Base-by-base conservation (phyloP, 2,888 invertebrate species). In the Alloplasta piceator region DNA sequence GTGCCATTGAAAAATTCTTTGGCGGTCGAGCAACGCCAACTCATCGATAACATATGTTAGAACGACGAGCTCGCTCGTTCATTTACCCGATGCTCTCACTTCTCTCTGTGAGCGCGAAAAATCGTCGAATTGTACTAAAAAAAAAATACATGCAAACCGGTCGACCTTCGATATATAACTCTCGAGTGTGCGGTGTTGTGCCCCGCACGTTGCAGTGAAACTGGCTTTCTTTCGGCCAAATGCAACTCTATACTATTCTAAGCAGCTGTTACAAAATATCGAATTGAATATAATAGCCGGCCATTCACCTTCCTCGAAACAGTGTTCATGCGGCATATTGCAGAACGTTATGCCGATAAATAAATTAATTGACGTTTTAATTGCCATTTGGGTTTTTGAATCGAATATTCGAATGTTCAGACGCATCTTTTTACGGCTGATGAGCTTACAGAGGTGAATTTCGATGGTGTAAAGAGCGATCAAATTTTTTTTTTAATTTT, bases 121-220 rank as follows among this genome's bases (percentile, higher is more conserved):
- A 89, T 88, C 86, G 84, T 83, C 84, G 84, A 86, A 87, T 87
- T 26, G 26, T 26, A 26, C 1, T 2, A 26, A 26, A 87, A 87
- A 89, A 89, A 86, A 88, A 89, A 87, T 83, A 82, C 86, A 89
- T 83, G 82, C 86, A 89, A 26, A 76, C 76, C 83, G 68, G 90
- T 88, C 90, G 90, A 90, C 90, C 90, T 90, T 90, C 90, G 89
- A 89, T 90, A 87, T 87, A 89, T 77, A 80, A 55, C 46, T 36
- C 12, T 50, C 16, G 16, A 55, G 16, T 16, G 7, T 7, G 7
- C 16, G 9, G 7, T 16, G 16, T 9, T 9, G 12, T 55, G 9
- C 16, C 55, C 7, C 9, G 4, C 7, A 7, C 55, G 39, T 12
- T 5, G 12, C 38, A 38, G 39, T 38, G 14, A 14, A 14, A 16